A percentile compares a stretch with the other conserved stretches of the same genome.
These are phyloP conservation scores for Sapayoa aenigma DNA, from an alignment of 2,113 vertebrate species.

Conservation along the genomic window DNA sequence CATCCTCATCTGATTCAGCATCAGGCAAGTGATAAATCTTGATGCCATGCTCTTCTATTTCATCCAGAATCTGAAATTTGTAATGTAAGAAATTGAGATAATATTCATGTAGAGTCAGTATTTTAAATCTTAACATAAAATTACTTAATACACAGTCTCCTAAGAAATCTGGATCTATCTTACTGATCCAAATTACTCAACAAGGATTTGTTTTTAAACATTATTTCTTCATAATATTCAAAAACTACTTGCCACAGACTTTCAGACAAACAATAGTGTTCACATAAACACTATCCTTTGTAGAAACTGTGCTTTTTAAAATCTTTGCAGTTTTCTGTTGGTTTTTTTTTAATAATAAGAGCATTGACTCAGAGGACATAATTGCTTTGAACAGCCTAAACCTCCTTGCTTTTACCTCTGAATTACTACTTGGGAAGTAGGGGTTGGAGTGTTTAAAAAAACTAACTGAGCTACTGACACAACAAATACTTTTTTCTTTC, in stretches of 20 bases:
- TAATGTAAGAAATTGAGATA: background rate
- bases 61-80: conserved; percentile 88
- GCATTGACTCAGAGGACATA: background rate
- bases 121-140: background rate
- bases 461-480: background rate
- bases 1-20: conserved; percentile 96
- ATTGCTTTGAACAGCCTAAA: background rate
- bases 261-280: background rate
- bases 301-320: background rate
- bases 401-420: background rate
- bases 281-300: background rate
- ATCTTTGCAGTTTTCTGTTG: background rate
- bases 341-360: background rate
- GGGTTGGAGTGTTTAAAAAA: background rate
- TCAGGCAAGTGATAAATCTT: conserved; percentile 98
- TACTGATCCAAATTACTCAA: background rate
- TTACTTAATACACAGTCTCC: background rate
- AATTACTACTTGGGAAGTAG: background rate
- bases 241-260: background rate
- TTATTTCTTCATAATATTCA: background rate
- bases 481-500: background rate
- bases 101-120: background rate
- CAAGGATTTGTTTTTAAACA: background rate
- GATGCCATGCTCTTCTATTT: conserved; percentile 97
- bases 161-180: background rate